Percentiles rank a stretch among this genome's conserved stretches.
phyloP scores from a whole-genome alignment of 2,113 vertebrate species.

The Conger conger region DNA sequence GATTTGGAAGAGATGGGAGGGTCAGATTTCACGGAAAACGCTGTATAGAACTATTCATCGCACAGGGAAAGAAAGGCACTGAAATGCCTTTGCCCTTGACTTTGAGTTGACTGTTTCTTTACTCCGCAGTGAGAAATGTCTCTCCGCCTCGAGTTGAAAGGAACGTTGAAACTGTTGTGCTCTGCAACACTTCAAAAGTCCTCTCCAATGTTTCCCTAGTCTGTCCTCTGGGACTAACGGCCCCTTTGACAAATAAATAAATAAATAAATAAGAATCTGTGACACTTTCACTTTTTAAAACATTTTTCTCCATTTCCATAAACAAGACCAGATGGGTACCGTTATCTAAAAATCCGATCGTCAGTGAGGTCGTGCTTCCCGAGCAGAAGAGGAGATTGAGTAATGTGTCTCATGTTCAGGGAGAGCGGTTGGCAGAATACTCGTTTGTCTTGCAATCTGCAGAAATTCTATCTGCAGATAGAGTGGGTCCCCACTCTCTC shows the following conservation, averaged over 20 bases:
- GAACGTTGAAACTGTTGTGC: background rate
- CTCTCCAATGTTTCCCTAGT: background rate
- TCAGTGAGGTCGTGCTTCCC: background rate
- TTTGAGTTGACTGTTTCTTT: background rate
- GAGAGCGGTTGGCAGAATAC: background rate
- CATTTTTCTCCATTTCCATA: constrained; percentile 24
- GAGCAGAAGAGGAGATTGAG: background rate
- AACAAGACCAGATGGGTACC: background rate
- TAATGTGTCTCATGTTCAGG: background rate
- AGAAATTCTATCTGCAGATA: background rate
- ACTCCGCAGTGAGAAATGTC: background rate
- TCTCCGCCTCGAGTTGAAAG: background rate
- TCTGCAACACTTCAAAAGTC: background rate
- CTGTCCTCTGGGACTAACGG: constrained; percentile 22
- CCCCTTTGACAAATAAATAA: constrained; percentile 4
- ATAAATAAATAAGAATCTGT: background rate
- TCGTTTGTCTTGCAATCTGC: background rate
- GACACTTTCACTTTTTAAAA: background rate
- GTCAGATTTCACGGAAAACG: background rate
- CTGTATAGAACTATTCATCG: background rate
- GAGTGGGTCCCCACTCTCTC: background rate
- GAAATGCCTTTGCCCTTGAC: background rate
- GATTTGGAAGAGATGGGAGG: background rate
- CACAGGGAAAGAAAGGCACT: background rate
- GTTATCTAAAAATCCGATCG: constrained; percentile 16